Conservation (phyloP, 2,888 invertebrate genomes). For the Sturmia bella region DNA sequence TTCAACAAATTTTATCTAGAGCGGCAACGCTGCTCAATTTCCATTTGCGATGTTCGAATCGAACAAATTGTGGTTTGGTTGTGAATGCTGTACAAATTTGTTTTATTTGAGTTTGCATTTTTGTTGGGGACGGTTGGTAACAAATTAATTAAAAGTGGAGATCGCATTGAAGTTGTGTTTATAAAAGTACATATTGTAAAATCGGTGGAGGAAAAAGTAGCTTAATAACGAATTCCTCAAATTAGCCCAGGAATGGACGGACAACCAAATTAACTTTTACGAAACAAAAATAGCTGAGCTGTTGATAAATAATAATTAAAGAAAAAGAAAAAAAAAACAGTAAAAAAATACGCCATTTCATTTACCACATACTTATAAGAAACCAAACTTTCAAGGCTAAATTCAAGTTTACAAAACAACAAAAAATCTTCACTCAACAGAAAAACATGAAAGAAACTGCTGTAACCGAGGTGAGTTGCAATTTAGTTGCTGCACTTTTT, state of each 20-base stretch:
- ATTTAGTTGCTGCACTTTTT: constrained; percentile 22
- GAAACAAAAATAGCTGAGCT: too few species aligned
- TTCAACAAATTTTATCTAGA: too few species aligned
- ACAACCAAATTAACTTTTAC: neutral
- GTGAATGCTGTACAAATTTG: neutral
- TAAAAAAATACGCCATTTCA: constrained; percentile 37
- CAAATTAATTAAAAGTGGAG: constrained; percentile 21
- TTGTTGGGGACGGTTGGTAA: constrained; percentile 45
- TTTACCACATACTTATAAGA: constrained; percentile 9
- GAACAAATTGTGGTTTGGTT: constrained; percentile 1
- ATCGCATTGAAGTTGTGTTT: constrained; percentile 23
- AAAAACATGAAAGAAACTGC: constrained; percentile 64
- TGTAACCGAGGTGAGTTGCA: constrained; percentile 67
- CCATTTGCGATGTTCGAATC: neutral
- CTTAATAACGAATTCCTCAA: constrained; percentile 4
- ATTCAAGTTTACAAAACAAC: constrained; percentile 59
- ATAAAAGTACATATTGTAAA: constrained; percentile 3
- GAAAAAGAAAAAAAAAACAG: neutral
- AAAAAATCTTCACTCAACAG: constrained; percentile 31
- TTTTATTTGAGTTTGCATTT: constrained; percentile 38
- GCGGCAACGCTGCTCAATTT: neutral
- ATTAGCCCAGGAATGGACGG: neutral
- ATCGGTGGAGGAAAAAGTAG: constrained; percentile 12
- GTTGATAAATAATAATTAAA: too few species aligned
- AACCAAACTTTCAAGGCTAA: constrained; percentile 65